Base-by-base conservation (phyloP, 2,113 vertebrate species). In the Ophiodon elongatus region DNA sequence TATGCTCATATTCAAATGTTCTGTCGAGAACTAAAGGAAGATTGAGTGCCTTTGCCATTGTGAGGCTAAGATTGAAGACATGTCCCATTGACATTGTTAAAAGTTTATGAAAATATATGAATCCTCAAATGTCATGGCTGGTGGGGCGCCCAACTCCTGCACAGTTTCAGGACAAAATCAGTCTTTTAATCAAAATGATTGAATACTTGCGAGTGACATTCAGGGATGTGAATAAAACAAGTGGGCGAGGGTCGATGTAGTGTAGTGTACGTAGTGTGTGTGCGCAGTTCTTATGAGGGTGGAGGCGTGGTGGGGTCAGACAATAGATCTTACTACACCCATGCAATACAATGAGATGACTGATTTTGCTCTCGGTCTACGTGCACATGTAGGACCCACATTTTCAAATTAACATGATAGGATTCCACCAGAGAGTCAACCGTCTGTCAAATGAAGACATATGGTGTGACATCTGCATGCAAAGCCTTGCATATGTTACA, bases 111-210 rank as follows among this genome's bases (percentile, higher is more conserved):
- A 97, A 97, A 98, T 97, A 97, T 97, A 97, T 97, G 97, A 97
- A 97, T 96, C 96, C 94, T 97, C 95, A 97, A 95, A 95, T 92
- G 90, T 97, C 97, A 97, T 97, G 97, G 97, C 95, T 97, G 95
- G 92, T 95, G 63, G 86, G 90, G 95, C 96, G 96, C 92, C 83
- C 95, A 96, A 97, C 96, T 97, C 95, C 96, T 65, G 95, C 96
- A 93, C 95, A 96, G 95, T 97, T 97, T 96, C 96, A 96, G 96
- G 96, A 97, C 96, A 97, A 88, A 98, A 99, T 97, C 96, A 96
- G 95, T 97, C 96, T 98, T 98, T 98, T 98, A 98, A 99, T 99
- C 97, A 97, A 97, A 97, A 98, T 98, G 97, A 98, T 97, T 97
- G 96, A 98, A 97, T 96, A 96, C 96, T 94, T 93, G 95, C 95